These are phyloP conservation scores for Cephonodes hylas DNA, from an alignment of 2,888 invertebrate species.

Conservation along the genomic window DNA sequence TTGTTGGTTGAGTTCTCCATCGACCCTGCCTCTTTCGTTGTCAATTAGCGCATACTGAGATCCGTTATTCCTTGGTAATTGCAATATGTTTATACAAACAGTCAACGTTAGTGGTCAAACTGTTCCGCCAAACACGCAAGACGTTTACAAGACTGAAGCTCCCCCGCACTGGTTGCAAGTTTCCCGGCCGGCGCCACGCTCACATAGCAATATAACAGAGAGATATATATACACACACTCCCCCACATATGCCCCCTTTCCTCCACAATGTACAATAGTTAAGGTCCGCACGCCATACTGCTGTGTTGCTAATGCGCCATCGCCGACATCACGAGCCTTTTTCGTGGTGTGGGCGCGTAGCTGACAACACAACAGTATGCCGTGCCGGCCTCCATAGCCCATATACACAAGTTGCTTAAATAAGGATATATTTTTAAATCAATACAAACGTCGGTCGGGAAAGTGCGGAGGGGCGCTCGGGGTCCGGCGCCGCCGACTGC, in stretches of 20 bases:
- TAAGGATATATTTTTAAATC: slow-evolving; percentile 65
- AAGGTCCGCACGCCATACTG: not conserved
- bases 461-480: slow-evolving; percentile 30
- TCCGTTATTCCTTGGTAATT: not conserved
- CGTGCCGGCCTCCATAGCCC: slow-evolving; percentile 59
- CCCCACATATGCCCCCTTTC: slow-evolving; percentile 41
- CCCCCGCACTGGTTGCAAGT: slow-evolving; percentile 42
- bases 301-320: not conserved
- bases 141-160: slow-evolving; percentile 67
- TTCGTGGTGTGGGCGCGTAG: slow-evolving; percentile 1
- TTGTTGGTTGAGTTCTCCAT: not conserved
- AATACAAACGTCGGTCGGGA: slow-evolving; percentile 48
- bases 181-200: slow-evolving; percentile 54
- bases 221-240: slow-evolving; percentile 65
- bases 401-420: slow-evolving; percentile 66
- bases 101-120: not conserved
- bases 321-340: not conserved
- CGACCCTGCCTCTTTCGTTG: not conserved
- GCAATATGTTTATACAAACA: not conserved
- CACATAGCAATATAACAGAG: slow-evolving; percentile 65
- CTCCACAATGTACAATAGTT: not conserved
- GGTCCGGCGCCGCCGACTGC: slow-evolving; percentile 31
- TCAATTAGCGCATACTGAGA: not conserved
- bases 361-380: slow-evolving; percentile 53
- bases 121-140: slow-evolving; percentile 19